Base-by-base conservation (phyloP, 2,888 invertebrate species). In the Athrips mouffetella region DNA sequence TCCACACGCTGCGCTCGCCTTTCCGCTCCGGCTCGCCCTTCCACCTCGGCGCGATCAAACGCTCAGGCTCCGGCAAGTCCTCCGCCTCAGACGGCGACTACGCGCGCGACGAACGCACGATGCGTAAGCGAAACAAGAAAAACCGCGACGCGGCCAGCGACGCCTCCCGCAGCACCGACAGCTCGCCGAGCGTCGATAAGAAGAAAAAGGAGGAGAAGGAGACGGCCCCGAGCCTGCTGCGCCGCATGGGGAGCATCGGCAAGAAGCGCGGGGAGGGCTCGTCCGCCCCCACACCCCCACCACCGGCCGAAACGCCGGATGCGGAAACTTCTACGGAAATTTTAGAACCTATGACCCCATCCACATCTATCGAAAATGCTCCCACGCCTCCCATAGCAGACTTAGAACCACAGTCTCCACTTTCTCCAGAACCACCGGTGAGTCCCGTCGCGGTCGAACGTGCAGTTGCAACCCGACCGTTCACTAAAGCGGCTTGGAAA, bases 401-500 rank as follows among this genome's bases (percentile, higher is more conserved):
- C 10, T 15, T 49, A 6, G 44, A 47, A 15, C 51, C 39, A 18
- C 54, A 54, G 27, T 51, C 53, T 16, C 54, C 51, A 18, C 30
- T 47, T 23, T 39, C 52, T 44, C 55, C 62, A 39, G 70, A 63
- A 21, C 52, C 63, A 15, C 70, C 76, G 46, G 71, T 71, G 50
- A 84, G 81, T 56, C 82, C 86, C 21, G 82, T 87, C 30, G 81
- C 84, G 3, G 85, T 80, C 45, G 80, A 82, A 52, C 88, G 89
- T 55, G 79, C 88, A 8, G 85, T 90, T 21, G 89, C 90, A 20
- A 89, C 89, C 49, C 78, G 87, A 2, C 89, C 90, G 0, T 90
- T 90, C 65, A 80, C 89, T 0, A 86, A 90, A 57, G 87, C 90
- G 39, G 88, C 89, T 37, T 90, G 90, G 90, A 81, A 78, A 57